These are phyloP conservation scores for Corydoras sp. DNA, from an alignment of 2,113 vertebrate genomes.

Conservation along the genomic window DNA sequence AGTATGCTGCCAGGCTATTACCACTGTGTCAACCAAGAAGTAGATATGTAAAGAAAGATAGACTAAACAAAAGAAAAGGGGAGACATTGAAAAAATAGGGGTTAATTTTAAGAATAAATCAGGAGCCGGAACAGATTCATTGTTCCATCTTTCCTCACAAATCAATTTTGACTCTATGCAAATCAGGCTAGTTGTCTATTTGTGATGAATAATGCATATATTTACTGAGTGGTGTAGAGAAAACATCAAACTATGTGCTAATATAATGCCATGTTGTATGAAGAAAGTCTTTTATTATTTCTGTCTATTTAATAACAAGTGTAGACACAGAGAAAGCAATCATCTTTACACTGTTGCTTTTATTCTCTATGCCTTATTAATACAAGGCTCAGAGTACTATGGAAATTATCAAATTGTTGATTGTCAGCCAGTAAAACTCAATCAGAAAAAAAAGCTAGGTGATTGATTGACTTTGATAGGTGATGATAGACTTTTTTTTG, in stretches of 20 bases:
- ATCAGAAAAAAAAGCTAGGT: no score
- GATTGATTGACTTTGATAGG: no score
- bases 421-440: no score
- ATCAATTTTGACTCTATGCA: slow-evolving; percentile 46
- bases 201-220: slow-evolving; percentile 45
- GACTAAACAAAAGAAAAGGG: slow-evolving; percentile 26
- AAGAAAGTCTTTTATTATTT: slow-evolving; percentile 1
- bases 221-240: slow-evolving; percentile 36
- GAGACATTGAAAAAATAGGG: slow-evolving; percentile 10
- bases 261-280: slow-evolving; percentile 24
- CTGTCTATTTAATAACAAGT: slow-evolving; percentile 3
- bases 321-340: slow-evolving; percentile 5
- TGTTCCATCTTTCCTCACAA: slow-evolving; percentile 38
- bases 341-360: slow-evolving; percentile 8
- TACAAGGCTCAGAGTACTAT: no score
- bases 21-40: slow-evolving; percentile 40
- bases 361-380: neutral
- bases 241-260: slow-evolving; percentile 16
- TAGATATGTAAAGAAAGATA: slow-evolving; percentile 44
- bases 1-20: slow-evolving; percentile 44
- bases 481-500: no score
- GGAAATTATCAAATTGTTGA: no score
- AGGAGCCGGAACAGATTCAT: slow-evolving; percentile 35
- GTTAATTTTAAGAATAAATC: slow-evolving; percentile 18
- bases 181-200: slow-evolving; percentile 38